Percentiles rank a stretch among this genome's conserved stretches.
Evolutionary conservation across 2,888 invertebrate species (phyloP).

Genomic region (Actias luna): DNA sequence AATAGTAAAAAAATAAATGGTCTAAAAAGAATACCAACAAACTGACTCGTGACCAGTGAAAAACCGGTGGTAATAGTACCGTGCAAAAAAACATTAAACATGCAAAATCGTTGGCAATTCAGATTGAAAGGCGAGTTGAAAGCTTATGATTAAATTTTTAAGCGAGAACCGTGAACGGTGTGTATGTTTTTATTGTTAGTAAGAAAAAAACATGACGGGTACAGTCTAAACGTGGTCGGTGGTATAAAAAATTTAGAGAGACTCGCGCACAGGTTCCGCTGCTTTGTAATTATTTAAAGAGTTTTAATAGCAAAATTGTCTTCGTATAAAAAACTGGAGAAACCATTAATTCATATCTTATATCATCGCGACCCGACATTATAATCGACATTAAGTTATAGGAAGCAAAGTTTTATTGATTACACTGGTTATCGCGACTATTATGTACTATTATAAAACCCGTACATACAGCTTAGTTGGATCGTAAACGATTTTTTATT

Average conservation of each 20-base stretch:
- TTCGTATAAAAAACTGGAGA: conserved; percentile 13
- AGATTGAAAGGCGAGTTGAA: conserved; percentile 64
- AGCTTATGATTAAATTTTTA: conserved; percentile 66
- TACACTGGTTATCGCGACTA: background rate
- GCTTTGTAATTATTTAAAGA: conserved; percentile 30
- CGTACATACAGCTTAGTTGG: background rate
- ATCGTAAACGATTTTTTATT: background rate
- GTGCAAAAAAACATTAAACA: conserved; percentile 52
- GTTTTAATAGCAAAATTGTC: conserved; percentile 20
- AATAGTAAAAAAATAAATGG: background rate
- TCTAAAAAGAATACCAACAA: conserved; percentile 8
- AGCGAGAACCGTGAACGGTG: conserved; percentile 49
- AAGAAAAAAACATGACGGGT: conserved; percentile 49
- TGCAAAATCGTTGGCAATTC: conserved; percentile 58
- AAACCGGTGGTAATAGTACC: conserved; percentile 53
- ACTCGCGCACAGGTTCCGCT: conserved; percentile 39
- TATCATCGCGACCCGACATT: background rate
- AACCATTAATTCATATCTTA: conserved; percentile 10
- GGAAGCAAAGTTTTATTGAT: conserved; percentile 9
- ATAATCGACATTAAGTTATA: conserved; percentile 6
- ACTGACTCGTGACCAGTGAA: conserved; percentile 38
- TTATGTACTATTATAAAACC: background rate
- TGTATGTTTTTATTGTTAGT: conserved; percentile 56
- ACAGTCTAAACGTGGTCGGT: conserved; percentile 43
- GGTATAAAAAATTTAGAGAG: conserved; percentile 40